Conservation (phyloP, 2,888 invertebrate species). For the Eupithecia pulchellata region DNA sequence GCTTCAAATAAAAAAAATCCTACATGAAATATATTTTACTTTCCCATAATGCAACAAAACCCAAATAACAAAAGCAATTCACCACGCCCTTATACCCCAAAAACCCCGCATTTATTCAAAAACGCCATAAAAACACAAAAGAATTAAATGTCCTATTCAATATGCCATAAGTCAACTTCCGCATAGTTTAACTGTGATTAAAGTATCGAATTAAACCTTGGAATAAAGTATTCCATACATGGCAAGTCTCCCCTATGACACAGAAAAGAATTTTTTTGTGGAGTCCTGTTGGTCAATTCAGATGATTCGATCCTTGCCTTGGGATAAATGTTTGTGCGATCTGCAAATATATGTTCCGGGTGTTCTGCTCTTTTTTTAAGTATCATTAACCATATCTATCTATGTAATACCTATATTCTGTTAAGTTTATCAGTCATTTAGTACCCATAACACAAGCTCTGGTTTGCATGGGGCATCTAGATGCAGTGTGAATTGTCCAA, state of each 20-base stretch:
- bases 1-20: too few relatives aligned
- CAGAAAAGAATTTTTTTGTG: constrained; percentile 12
- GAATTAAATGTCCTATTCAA: constrained; percentile 42
- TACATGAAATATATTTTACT: neutral
- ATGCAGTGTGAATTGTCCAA: too few relatives aligned
- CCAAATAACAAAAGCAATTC: constrained; percentile 24
- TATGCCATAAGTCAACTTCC: constrained; percentile 41
- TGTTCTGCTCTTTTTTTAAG: too few relatives aligned
- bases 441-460: too few relatives aligned
- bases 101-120: constrained; percentile 37
- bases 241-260: constrained; percentile 35
- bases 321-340: too few relatives aligned
- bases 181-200: constrained; percentile 38
- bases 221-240: constrained; percentile 22
- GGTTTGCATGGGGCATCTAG: too few relatives aligned
- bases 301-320: too few relatives aligned
- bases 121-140: constrained; percentile 36
- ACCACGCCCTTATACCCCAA: constrained; percentile 40
- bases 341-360: too few relatives aligned
- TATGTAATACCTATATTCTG: too few relatives aligned
- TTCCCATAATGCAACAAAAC: neutral
- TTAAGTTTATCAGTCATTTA: too few relatives aligned
- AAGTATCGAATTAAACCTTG: constrained; percentile 40
- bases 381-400: too few relatives aligned
- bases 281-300: neutral